phyloP scores from a whole-genome alignment of 2,888 invertebrate genomes.

The Neoascia interrupta region DNA sequence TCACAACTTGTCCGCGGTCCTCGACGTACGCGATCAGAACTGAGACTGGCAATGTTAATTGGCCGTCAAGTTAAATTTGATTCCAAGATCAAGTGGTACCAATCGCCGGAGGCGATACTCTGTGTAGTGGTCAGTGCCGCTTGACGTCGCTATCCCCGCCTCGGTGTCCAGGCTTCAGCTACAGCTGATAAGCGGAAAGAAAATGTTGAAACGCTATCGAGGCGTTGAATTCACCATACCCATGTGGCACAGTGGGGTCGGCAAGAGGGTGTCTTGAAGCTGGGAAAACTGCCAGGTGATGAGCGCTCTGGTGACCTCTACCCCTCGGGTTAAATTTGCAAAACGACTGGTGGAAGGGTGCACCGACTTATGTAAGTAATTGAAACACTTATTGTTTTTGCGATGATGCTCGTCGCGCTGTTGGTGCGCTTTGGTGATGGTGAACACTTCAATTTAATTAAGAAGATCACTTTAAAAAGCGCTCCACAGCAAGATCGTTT shows the following conservation, averaged over 20 bases:
- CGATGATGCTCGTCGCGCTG: too few relatives aligned
- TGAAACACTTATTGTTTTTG: conserved; percentile 39
- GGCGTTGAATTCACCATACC: conserved; percentile 41
- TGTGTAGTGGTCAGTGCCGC: conserved; percentile 36
- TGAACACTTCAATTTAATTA: conserved; percentile 58
- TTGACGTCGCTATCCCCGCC: conserved; percentile 18
- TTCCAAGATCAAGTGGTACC: conserved; percentile 69
- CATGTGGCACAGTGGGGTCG: neutral
- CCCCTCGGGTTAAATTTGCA: conserved; percentile 27
- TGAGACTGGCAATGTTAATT: conserved; percentile 73
- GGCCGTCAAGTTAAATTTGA: conserved; percentile 67
- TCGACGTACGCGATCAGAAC: conserved; percentile 72
- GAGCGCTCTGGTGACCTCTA: conserved; percentile 24
- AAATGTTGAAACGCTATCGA: conserved; percentile 42
- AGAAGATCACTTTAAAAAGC: conserved; percentile 42
- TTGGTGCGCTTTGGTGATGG: too few relatives aligned
- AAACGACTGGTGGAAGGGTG: conserved; percentile 25
- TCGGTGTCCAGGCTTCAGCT: neutral
- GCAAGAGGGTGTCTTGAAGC: neutral
- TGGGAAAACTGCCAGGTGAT: conserved; percentile 34
- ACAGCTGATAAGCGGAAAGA: conserved; percentile 53
- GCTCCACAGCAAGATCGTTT: conserved; percentile 21
- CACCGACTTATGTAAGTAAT: conserved; percentile 52
- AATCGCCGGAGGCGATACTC: conserved; percentile 53
- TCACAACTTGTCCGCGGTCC: conserved; percentile 65